Percentiles rank a stretch among this genome's conserved stretches.
Evolutionary conservation across 2,113 vertebrate genomes (phyloP).

Genomic region (Melierax canorus): DNA sequence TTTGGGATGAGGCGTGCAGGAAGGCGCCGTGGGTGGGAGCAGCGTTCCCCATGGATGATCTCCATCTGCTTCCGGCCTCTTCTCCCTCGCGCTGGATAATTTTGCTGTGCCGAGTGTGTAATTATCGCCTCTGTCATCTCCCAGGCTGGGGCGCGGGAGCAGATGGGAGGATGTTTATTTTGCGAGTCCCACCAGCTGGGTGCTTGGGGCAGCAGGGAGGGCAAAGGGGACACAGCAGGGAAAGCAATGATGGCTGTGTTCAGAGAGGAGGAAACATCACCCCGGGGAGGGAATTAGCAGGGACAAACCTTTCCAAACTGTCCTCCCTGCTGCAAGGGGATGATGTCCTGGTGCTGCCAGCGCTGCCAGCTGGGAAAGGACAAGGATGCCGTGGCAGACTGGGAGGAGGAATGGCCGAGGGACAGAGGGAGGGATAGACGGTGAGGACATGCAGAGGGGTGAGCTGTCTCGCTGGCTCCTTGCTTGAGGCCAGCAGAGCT

Average conservation of each 20-base stretch:
- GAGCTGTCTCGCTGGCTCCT: neutral
- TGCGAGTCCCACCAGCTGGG: constrained; percentile 20
- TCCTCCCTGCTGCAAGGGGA: neutral
- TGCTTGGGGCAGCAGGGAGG: neutral
- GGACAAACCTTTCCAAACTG: neutral
- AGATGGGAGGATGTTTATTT: constrained; percentile 54
- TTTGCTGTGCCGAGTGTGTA: constrained; percentile 8
- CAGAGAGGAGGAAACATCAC: neutral
- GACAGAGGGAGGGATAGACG: neutral
- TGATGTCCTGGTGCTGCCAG: neutral
- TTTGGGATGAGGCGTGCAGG: neutral
- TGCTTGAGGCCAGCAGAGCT: neutral
- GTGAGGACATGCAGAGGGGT: neutral
- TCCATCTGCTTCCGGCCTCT: constrained; percentile 43
- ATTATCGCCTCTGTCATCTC: constrained; percentile 34
- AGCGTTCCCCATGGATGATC: neutral
- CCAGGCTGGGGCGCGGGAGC: neutral
- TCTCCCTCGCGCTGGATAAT: neutral
- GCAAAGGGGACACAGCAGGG: fast-evolving
- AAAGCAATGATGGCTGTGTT: neutral
- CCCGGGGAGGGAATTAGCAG: neutral
- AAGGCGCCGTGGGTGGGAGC: neutral
- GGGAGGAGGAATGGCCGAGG: neutral
- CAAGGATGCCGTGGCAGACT: neutral
- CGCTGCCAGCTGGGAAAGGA: neutral